A percentile compares a stretch with the other conserved stretches of the same genome.
These are phyloP conservation scores for Tigriopus californicus DNA, from an alignment of 2,888 invertebrate genomes.

Conservation along the genomic window DNA sequence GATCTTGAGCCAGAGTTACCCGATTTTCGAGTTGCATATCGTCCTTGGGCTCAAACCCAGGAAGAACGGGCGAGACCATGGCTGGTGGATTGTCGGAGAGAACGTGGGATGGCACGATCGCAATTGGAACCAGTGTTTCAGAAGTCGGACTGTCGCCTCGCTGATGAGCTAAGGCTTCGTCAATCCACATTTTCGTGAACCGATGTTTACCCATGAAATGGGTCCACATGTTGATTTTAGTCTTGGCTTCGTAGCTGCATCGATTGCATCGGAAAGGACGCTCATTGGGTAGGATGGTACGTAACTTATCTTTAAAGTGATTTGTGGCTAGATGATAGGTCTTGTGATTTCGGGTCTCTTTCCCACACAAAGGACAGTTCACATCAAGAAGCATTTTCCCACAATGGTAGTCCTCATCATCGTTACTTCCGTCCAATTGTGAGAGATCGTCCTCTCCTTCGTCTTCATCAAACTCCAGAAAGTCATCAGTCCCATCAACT, in stretches of 20 bases:
- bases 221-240: constrained; percentile 4
- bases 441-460: background rate
- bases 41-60: too few species aligned
- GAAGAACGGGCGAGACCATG: too few species aligned
- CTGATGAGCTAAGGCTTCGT: background rate
- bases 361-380: background rate
- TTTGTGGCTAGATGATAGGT: constrained; percentile 11
- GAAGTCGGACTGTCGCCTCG: background rate
- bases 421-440: background rate
- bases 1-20: background rate
- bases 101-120: background rate
- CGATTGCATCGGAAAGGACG: constrained; percentile 8
- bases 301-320: constrained; percentile 8
- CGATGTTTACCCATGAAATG: constrained; percentile 11
- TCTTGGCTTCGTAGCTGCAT: constrained; percentile 9
- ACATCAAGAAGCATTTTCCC: background rate
- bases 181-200: constrained; percentile 4
- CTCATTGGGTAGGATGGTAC: background rate
- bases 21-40: too few species aligned
- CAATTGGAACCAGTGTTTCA: background rate
- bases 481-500: constrained; percentile 4
- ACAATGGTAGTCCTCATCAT: background rate
- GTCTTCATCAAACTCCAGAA: constrained; percentile 8
- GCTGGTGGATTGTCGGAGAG: background rate
- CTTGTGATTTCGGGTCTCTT: background rate